phyloP scores from a whole-genome alignment of 2,888 invertebrate genomes.

The Cephus pulcher region DNA sequence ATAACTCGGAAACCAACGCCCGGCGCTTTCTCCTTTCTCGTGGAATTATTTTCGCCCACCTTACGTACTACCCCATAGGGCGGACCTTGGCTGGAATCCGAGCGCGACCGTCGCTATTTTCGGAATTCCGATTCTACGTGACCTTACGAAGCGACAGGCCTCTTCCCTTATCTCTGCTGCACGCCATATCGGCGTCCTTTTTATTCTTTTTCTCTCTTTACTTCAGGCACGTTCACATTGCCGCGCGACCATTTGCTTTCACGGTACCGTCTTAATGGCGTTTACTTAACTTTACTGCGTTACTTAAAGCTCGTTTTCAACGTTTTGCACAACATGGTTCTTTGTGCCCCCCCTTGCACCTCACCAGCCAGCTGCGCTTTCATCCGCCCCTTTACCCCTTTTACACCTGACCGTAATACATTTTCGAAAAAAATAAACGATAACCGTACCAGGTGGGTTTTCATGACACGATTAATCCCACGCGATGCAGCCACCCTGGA shows the following conservation, averaged over 20 bases:
- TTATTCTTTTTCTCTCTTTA: neutral
- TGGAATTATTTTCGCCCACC: neutral
- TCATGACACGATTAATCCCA: neutral
- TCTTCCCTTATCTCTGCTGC: neutral
- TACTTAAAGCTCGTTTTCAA: neutral
- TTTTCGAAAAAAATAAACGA: too few relatives aligned
- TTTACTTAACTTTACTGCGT: neutral
- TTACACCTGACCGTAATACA: too few relatives aligned
- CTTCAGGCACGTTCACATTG: neutral
- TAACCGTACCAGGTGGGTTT: neutral
- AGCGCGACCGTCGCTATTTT: conserved; percentile 15
- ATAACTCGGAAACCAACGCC: conserved; percentile 22
- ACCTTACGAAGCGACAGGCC: neutral
- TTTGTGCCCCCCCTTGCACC: neutral
- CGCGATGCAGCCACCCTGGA: neutral
- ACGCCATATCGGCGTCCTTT: neutral
- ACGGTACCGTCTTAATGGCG: neutral
- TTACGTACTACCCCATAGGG: neutral
- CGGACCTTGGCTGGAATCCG: conserved; percentile 3
- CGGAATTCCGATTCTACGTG: conserved; percentile 10
- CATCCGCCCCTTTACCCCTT: too few relatives aligned
- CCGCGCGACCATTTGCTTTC: neutral
- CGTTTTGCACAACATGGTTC: neutral
- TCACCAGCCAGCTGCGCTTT: too few relatives aligned
- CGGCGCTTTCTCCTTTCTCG: neutral